These are phyloP conservation scores for Lepidotrigona ventralis DNA, from an alignment of 1,140 invertebrate species.

Conservation along the genomic window DNA sequence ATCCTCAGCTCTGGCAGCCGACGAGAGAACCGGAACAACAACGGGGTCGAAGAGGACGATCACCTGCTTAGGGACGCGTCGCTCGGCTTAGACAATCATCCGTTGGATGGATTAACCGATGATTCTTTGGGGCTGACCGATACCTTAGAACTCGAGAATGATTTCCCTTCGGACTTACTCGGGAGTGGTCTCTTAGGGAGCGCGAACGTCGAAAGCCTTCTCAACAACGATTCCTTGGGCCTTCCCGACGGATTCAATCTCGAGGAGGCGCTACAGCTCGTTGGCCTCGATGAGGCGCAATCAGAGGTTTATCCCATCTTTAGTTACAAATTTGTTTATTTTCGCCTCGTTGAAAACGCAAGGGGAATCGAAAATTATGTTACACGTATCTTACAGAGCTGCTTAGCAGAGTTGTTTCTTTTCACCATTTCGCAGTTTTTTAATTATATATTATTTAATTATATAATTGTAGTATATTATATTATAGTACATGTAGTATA, in stretches of 20 bases:
- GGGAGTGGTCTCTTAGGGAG: slow-evolving; percentile 70
- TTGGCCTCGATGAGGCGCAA: slow-evolving; percentile 85
- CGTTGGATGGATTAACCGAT: slow-evolving; percentile 71
- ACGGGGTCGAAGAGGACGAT: slow-evolving; percentile 61
- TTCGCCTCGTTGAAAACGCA: not conserved
- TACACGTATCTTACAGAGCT: too few relatives aligned
- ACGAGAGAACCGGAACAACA: slow-evolving; percentile 56
- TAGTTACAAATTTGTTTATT: not conserved
- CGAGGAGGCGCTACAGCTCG: slow-evolving; percentile 87
- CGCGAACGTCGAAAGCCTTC: slow-evolving; percentile 72
- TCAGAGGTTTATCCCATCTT: slow-evolving; percentile 75
- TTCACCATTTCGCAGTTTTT: too few relatives aligned
- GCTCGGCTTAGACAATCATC: slow-evolving; percentile 71
- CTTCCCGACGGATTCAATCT: slow-evolving; percentile 84
- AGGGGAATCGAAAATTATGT: too few relatives aligned
- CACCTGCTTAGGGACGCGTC: slow-evolving; percentile 69
- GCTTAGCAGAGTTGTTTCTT: too few relatives aligned
- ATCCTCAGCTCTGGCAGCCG: slow-evolving; percentile 71
- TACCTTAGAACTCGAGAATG: slow-evolving; percentile 76
- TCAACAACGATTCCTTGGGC: slow-evolving; percentile 75
- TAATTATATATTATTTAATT: too few relatives aligned
- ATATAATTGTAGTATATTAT: too few relatives aligned
- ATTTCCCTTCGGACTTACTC: slow-evolving; percentile 76
- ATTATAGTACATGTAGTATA: too few relatives aligned
- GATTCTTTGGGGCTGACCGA: slow-evolving; percentile 75